A percentile compares a stretch with the other conserved stretches of the same genome.
These are phyloP conservation scores for Spisula solida DNA, from an alignment of 2,888 invertebrate genomes.

Conservation along the genomic window DNA sequence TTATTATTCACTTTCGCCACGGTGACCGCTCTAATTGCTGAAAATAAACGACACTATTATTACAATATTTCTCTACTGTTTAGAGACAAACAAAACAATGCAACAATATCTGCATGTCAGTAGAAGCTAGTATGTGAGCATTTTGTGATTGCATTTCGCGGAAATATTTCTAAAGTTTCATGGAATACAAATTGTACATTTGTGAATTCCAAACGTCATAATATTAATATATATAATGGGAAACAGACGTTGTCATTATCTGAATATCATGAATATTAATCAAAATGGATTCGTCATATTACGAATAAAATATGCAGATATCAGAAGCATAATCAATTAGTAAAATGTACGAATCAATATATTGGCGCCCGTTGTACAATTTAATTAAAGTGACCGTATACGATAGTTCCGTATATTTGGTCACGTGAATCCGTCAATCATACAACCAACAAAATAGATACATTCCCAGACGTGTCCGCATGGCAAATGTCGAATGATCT, in stretches of 20 bases:
- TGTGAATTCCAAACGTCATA: background rate
- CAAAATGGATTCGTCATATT: background rate
- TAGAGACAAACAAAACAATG: no score
- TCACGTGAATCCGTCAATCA: constrained; percentile 38
- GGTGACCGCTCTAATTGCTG: no score
- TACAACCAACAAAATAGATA: constrained; percentile 49
- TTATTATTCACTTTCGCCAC: no score
- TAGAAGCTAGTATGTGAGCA: background rate
- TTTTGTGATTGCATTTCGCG: background rate
- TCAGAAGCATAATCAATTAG: background rate
- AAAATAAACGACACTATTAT: no score
- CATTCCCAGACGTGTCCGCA: constrained; percentile 40
- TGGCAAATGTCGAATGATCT: constrained; percentile 40
- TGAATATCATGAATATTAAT: constrained; percentile 15
- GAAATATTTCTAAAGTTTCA: background rate
- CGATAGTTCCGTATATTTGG: background rate
- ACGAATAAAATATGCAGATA: constrained; percentile 1
- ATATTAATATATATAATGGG: background rate
- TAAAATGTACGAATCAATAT: background rate
- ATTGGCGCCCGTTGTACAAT: background rate
- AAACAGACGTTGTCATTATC: background rate
- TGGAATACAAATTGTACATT: background rate
- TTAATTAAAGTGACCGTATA: constrained; percentile 17
- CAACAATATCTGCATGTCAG: no score
- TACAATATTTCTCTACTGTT: no score